Conservation (phyloP, 2,797 vertebrate species). For the Octomys mimax region DNA sequence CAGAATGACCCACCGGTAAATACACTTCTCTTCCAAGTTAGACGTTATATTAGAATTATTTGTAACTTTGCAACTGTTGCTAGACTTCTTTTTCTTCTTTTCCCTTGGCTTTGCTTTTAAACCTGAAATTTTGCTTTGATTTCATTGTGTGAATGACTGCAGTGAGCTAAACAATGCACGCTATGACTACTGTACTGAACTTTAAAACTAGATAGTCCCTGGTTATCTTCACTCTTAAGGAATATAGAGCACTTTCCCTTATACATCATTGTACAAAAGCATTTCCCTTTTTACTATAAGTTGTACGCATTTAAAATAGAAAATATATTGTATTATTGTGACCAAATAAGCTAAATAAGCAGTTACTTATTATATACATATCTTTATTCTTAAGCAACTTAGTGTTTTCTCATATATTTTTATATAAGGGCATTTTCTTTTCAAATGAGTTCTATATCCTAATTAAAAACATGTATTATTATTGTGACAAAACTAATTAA, state of each 20-base stretch:
- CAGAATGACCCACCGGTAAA: constrained; percentile 44
- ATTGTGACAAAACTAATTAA: background rate
- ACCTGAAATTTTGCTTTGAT: constrained; percentile 58
- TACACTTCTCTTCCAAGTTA: background rate
- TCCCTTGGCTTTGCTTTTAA: constrained; percentile 52
- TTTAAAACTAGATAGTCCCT: background rate
- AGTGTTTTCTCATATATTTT: background rate
- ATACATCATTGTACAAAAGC: background rate
- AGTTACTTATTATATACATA: background rate
- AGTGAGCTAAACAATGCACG: background rate
- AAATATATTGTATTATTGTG: background rate
- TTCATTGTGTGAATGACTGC: background rate
- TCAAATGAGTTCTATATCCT: background rate
- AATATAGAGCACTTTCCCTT: background rate
- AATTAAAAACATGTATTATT: constrained; percentile 14
- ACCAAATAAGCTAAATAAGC: background rate
- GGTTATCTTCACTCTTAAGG: background rate
- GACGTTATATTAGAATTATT: constrained; percentile 56
- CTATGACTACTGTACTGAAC: background rate
- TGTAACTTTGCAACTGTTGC: background rate
- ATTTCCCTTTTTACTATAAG: background rate
- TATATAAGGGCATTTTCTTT: background rate
- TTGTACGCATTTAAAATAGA: background rate
- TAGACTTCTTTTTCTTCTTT: background rate
- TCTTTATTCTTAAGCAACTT: constrained; percentile 1